Conservation (phyloP, 2,888 invertebrate genomes). For the Acanthococcus lagerstroemiae region DNA sequence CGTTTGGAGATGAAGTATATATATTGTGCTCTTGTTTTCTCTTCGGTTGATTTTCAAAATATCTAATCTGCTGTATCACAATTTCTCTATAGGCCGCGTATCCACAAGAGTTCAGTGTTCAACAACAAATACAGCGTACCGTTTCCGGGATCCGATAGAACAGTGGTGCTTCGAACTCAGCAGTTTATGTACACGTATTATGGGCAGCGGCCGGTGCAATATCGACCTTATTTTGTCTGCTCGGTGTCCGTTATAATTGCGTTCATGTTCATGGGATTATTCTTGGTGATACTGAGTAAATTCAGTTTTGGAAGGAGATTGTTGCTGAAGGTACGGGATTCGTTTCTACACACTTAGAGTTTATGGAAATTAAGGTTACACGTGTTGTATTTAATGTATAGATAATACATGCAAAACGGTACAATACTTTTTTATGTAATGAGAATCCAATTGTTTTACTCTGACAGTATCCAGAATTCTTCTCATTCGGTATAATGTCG, state of each 20-base stretch:
- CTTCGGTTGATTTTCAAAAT: no score
- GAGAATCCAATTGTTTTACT: no score
- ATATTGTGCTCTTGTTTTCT: no score
- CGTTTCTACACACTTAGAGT: neutral
- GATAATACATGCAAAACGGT: no score
- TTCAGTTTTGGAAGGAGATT: slow-evolving; percentile 54
- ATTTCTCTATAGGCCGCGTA: slow-evolving; percentile 3
- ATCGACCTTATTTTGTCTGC: slow-evolving; percentile 52
- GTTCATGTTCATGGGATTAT: slow-evolving; percentile 50
- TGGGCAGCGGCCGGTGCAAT: slow-evolving; percentile 63
- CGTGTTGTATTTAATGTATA: neutral
- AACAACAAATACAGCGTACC: slow-evolving; percentile 55
- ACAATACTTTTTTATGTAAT: no score
- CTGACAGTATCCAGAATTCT: slow-evolving; percentile 55
- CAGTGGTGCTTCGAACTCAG: slow-evolving; percentile 74
- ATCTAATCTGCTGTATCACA: no score
- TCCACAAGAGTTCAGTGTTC: slow-evolving; percentile 13
- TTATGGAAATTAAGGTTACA: neutral
- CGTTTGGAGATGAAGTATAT: slow-evolving; percentile 42
- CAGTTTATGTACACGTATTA: slow-evolving; percentile 54
- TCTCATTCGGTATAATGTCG: slow-evolving; percentile 60
- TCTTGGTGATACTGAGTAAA: slow-evolving; percentile 54
- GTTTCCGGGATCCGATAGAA: slow-evolving; percentile 73
- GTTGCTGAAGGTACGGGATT: slow-evolving; percentile 49
- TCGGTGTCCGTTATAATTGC: slow-evolving; percentile 56